Conservation (phyloP, 2,888 invertebrate genomes). For the Conus canariensis region DNA sequence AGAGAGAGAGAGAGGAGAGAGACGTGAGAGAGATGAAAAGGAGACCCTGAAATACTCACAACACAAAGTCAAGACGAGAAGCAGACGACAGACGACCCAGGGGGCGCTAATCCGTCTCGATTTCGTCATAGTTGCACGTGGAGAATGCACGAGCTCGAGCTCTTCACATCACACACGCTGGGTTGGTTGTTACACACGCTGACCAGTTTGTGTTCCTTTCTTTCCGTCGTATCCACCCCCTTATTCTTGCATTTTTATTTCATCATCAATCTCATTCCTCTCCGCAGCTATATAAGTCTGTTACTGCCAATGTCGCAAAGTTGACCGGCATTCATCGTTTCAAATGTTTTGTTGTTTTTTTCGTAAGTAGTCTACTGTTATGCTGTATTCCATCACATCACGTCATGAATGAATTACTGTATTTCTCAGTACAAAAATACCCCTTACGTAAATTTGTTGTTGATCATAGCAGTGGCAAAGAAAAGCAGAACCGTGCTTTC, state of each 20-base stretch:
- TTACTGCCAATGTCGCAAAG: too few species aligned
- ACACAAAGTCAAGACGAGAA: neutral
- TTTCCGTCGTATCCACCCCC: too few species aligned
- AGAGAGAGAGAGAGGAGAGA: too few species aligned
- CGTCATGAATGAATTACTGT: neutral
- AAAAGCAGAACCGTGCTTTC: too few species aligned
- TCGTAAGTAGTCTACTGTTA: too few species aligned
- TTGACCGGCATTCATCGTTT: too few species aligned
- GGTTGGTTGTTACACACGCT: neutral
- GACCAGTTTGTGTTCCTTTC: too few species aligned
- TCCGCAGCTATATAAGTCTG: too few species aligned
- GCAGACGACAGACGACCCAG: conserved; percentile 3
- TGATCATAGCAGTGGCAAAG: neutral
- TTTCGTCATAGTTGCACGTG: neutral
- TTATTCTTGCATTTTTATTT: too few species aligned
- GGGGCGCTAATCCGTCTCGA: conserved; percentile 16
- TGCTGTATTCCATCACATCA: neutral
- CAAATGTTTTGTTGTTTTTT: too few species aligned
- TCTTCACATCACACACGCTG: neutral
- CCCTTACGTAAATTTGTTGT: neutral
- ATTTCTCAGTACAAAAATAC: neutral
- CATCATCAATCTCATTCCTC: too few species aligned
- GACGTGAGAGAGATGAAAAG: too few species aligned
- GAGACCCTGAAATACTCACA: neutral
- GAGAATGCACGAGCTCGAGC: neutral